phyloP scores from a whole-genome alignment of 1,140 invertebrate species.

The Aphis gossypii region DNA sequence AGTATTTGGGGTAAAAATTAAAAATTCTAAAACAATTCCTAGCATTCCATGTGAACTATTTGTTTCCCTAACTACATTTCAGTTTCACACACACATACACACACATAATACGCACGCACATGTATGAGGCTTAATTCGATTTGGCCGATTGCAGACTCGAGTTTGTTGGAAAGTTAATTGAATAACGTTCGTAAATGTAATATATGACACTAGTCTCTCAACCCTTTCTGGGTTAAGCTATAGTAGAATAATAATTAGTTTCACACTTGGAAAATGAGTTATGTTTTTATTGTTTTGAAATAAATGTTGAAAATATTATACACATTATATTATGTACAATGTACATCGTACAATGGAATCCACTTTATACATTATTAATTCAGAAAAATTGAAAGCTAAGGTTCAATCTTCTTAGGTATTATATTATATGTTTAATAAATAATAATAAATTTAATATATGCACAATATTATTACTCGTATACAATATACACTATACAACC shows the following conservation, averaged over 20 bases:
- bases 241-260: slow-evolving; percentile 45
- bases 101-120: background rate
- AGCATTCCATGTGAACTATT: slow-evolving; percentile 37
- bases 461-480: background rate
- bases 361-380: too few species aligned
- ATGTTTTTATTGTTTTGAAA: slow-evolving; percentile 5
- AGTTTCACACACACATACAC: background rate
- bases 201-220: slow-evolving; percentile 44
- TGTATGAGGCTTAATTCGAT: slow-evolving; percentile 31
- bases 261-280: slow-evolving; percentile 20
- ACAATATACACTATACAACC: background rate
- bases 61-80: slow-evolving; percentile 38
- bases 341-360: background rate
- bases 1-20: slow-evolving; percentile 30
- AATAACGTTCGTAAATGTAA: slow-evolving; percentile 53
- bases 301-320: background rate
- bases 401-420: background rate
- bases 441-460: background rate
- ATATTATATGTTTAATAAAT: background rate
- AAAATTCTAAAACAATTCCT: slow-evolving; percentile 54
- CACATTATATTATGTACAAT: background rate
- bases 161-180: slow-evolving; percentile 48
- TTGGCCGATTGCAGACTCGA: slow-evolving; percentile 44
- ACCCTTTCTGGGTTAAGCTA: slow-evolving; percentile 27
- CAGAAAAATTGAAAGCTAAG: background rate